A percentile compares a stretch with the other conserved stretches of the same genome.
Conservation (phyloP, 2,797 vertebrate genomes). For the Eulemur mongoz region DNA sequence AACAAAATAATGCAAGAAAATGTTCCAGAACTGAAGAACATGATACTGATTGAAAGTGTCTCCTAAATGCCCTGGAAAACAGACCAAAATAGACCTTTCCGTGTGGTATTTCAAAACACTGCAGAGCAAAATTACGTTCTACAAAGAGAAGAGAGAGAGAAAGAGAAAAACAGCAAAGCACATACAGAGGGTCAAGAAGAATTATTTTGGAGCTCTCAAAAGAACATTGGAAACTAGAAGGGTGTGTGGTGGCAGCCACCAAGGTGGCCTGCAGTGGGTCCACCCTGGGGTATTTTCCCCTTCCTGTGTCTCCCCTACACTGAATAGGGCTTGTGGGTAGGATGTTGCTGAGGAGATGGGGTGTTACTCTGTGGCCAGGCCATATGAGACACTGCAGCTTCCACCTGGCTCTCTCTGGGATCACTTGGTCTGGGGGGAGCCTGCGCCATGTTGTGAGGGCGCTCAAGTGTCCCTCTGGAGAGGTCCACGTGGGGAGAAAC, state of each 20-base stretch:
- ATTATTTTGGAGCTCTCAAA: neutral
- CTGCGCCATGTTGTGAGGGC: too few species aligned
- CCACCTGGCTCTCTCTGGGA: neutral
- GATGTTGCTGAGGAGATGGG: accelerated
- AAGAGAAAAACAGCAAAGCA: neutral
- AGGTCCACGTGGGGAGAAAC: neutral
- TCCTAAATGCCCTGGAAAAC: neutral
- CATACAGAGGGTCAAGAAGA: neutral
- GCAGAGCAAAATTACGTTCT: neutral
- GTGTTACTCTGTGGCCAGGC: neutral
- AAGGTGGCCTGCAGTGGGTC: too few species aligned
- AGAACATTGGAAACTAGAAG: neutral
- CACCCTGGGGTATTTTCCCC: neutral
- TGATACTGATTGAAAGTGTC: neutral
- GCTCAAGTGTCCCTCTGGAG: neutral
- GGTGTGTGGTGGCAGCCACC: neutral
- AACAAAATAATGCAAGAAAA: neutral
- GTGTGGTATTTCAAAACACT: neutral
- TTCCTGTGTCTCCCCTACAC: accelerated
- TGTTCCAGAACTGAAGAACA: neutral
- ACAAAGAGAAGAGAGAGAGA: neutral
- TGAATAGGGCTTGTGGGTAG: neutral
- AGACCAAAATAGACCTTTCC: neutral
- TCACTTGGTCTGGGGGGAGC: neutral
- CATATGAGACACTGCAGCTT: accelerated